A percentile compares a stretch with the other conserved stretches of the same genome.
phyloP scores from a whole-genome alignment of 2,888 invertebrate genomes.

The Euzophera pinguis region DNA sequence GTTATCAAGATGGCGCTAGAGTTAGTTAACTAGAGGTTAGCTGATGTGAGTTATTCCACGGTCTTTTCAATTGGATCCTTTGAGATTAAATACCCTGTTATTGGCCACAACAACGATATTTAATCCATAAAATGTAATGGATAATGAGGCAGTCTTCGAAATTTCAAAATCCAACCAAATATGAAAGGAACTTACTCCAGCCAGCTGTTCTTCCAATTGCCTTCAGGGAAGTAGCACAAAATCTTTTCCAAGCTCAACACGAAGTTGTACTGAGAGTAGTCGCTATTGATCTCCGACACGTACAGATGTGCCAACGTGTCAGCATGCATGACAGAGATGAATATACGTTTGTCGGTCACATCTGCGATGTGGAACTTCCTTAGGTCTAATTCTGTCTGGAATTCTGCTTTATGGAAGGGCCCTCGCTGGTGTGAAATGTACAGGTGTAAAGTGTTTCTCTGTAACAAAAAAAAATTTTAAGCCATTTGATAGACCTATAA shows the following conservation, averaged over 20 bases:
- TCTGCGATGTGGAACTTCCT: constrained; percentile 90
- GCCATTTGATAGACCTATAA: background rate
- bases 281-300: constrained; percentile 85
- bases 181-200: constrained; percentile 82
- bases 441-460: constrained; percentile 80
- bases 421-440: constrained; percentile 88
- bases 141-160: no score
- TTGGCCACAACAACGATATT: no score
- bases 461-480: constrained; percentile 27
- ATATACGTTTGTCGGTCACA: constrained; percentile 88
- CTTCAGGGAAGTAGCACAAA: constrained; percentile 90
- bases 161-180: no score
- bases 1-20: no score
- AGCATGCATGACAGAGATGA: constrained; percentile 90
- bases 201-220: constrained; percentile 90
- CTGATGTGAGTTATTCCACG: no score
- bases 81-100: no score
- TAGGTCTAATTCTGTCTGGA: constrained; percentile 84
- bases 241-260: constrained; percentile 89
- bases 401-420: constrained; percentile 85
- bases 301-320: constrained; percentile 88
- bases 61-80: no score
- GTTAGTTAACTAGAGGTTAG: no score
- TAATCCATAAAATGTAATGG: no score
- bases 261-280: constrained; percentile 84